Base-by-base conservation (phyloP, 2,888 invertebrate species). In the Cephus nigrinus region DNA sequence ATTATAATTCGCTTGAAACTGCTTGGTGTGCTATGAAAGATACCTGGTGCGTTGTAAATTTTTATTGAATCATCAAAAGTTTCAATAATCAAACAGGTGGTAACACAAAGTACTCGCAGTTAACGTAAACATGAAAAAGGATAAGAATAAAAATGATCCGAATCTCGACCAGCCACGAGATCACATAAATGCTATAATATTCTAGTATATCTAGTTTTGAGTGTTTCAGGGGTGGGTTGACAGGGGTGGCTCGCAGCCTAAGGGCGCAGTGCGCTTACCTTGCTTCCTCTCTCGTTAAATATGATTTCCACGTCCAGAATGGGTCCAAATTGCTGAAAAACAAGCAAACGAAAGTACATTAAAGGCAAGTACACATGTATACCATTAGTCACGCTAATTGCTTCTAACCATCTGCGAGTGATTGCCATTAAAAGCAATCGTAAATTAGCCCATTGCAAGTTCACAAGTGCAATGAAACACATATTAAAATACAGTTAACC, bases 231-330 rank as follows among this genome's bases (percentile, higher is more conserved):
- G 80, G 81, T 83, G 80, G 86, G 86, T 85, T 86, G 85, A 86
- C 75, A 85, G 85, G 85, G 85, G 86, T 85, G 85, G 85, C 81
- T 85, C 85, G 86, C 85, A 79, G 84, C 85, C 85, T 83, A 76
- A 82, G 80, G 85, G 81, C 81, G 75, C 81, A 82, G 84, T 86
- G 80, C 83, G 87, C 97, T 96, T 96, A 99, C 99, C 98, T 99
- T 99, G 89, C 99, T 99, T 93, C 99, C 99, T 88, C 99, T 95
- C 94, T 99, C 99, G 93, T 99, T 99, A 95, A 99, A 99, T 93
- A 99, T 99, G 91, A 99, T 99, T 95, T 99, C 99, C 93, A 99
- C 99, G 94, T 99, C 99, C 93, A 99, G 95, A 92, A 99, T 99
- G 91, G 97, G 96, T 92, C 99, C 99, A 94, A 97, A 99, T 96